These are phyloP conservation scores for Cygnus buccinator DNA, from an alignment of 2,113 vertebrate species.

Conservation along the genomic window DNA sequence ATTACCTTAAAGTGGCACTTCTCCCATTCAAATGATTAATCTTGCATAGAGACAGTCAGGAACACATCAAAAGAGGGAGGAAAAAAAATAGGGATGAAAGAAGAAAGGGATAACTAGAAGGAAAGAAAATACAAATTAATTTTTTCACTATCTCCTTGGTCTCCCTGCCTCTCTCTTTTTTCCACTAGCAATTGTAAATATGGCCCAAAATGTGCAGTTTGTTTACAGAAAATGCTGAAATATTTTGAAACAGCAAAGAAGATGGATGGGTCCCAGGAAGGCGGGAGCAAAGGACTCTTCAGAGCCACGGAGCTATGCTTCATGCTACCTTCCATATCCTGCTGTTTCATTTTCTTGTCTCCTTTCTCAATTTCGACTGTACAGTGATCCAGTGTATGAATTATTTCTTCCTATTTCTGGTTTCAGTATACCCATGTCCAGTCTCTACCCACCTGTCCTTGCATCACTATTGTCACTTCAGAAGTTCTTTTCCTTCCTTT, in stretches of 20 bases:
- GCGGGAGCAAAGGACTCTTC: background rate
- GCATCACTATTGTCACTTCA: background rate
- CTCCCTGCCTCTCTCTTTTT: background rate
- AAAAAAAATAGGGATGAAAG: background rate
- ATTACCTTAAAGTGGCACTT: background rate
- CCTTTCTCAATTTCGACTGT: background rate
- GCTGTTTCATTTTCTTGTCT: background rate
- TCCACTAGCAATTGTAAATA: background rate
- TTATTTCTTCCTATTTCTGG: background rate
- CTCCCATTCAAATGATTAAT: background rate
- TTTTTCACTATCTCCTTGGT: background rate
- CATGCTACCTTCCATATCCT: background rate
- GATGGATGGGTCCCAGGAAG: background rate
- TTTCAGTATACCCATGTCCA: background rate
- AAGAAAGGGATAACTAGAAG: background rate
- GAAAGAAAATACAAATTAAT: background rate
- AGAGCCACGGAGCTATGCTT: background rate
- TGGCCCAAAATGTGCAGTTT: background rate
- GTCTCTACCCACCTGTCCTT: background rate
- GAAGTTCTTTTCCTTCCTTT: background rate
- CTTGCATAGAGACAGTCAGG: background rate
- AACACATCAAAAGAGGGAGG: background rate
- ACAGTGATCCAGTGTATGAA: background rate
- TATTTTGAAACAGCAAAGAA: background rate
- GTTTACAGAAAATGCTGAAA: background rate